Evolutionary conservation across 2,888 invertebrate genomes (phyloP).

Genomic region (Drosophila anomalata): DNA sequence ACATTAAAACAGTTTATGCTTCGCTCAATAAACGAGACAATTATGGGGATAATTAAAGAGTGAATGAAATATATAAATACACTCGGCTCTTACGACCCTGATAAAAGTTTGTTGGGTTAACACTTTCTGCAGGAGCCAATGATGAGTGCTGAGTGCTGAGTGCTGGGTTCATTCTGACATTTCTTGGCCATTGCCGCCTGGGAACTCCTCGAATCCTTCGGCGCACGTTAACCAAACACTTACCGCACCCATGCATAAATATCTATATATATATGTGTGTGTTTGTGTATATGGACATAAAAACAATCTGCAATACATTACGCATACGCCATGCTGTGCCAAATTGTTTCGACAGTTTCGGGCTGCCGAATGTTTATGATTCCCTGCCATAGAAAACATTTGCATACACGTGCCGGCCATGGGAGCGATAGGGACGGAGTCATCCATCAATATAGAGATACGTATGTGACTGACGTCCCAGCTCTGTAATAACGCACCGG

Average conservation of each 20-base stretch:
- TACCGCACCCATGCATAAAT: constrained; percentile 35
- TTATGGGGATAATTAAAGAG: constrained; percentile 31
- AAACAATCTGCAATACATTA: constrained; percentile 58
- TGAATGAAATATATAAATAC: neutral
- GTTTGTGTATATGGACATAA: constrained; percentile 23
- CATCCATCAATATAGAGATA: constrained; percentile 33
- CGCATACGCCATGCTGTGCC: constrained; percentile 64
- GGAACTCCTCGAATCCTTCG: constrained; percentile 20
- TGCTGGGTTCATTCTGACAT: neutral
- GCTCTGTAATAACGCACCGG: constrained; percentile 4
- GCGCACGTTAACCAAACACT: constrained; percentile 43
- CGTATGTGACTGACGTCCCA: constrained; percentile 2
- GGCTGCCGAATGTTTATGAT: constrained; percentile 36
- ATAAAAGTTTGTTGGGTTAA: constrained; percentile 17
- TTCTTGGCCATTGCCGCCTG: constrained; percentile 6
- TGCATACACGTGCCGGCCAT: constrained; percentile 52
- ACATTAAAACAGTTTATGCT: constrained; percentile 25
- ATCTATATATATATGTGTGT: too few species aligned
- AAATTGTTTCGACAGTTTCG: constrained; percentile 56
- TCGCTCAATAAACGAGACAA: constrained; percentile 18
- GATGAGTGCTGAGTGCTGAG: neutral
- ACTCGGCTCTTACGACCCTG: constrained; percentile 10
- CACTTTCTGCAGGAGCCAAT: constrained; percentile 8
- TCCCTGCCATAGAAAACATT: constrained; percentile 33
- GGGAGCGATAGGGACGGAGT: constrained; percentile 4